phyloP scores from a whole-genome alignment of 1,140 invertebrate genomes.

The Monomorium pharaonis region DNA sequence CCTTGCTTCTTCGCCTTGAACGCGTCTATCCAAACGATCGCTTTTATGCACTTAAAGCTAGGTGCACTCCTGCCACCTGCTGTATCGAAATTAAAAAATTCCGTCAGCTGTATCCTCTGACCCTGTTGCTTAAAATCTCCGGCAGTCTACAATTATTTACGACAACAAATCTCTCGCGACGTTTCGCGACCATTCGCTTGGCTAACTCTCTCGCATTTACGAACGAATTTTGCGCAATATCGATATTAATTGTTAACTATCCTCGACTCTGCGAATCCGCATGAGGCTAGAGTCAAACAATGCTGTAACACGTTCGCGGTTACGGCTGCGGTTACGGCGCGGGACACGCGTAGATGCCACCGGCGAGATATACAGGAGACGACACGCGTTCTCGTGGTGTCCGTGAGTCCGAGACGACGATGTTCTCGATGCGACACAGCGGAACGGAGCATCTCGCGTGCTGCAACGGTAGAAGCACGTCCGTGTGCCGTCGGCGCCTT shows the following conservation, averaged over 20 bases:
- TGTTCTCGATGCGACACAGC: constrained; percentile 18
- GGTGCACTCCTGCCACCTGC: constrained; percentile 35
- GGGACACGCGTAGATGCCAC: constrained; percentile 41
- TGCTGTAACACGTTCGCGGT: background rate
- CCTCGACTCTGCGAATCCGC: background rate
- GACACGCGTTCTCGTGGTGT: constrained; percentile 39
- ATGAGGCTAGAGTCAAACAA: background rate
- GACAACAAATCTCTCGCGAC: background rate
- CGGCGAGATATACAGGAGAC: constrained; percentile 40
- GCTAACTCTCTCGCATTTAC: background rate
- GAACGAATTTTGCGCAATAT: background rate
- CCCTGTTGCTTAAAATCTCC: background rate
- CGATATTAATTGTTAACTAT: constrained; percentile 6
- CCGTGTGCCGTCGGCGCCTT: constrained; percentile 62
- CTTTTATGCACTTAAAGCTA: constrained; percentile 2
- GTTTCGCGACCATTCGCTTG: background rate
- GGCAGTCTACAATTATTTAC: background rate
- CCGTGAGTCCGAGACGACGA: background rate
- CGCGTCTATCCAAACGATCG: constrained; percentile 6
- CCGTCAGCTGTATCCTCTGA: background rate
- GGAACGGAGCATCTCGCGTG: constrained; percentile 22
- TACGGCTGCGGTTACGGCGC: background rate
- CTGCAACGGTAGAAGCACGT: constrained; percentile 16
- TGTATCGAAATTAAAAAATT: constrained; percentile 14
- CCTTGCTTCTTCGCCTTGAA: background rate